Conservation (phyloP, 2,113 vertebrate species). For the Cyrtonyx montezumae region DNA sequence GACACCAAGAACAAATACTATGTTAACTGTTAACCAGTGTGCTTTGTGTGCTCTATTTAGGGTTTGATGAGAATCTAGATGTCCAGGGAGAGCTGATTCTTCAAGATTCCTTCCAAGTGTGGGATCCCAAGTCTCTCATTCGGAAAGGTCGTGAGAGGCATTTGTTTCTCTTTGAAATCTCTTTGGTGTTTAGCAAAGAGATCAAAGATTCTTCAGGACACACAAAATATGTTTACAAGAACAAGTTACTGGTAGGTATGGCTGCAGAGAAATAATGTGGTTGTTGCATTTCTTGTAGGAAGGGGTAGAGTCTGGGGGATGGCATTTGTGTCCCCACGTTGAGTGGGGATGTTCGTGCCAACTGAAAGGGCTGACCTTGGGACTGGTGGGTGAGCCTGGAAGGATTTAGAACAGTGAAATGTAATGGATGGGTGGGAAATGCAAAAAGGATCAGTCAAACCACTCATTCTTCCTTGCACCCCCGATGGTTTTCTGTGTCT, state of each 20-base stretch:
- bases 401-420: neutral
- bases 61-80: conserved; percentile 96
- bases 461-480: neutral
- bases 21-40: neutral
- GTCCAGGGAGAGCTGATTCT: conserved; percentile 97
- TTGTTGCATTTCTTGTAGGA: neutral
- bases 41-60: conserved; percentile 76
- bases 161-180: conserved; percentile 98
- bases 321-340: neutral
- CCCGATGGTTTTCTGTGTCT: neutral
- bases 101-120: conserved; percentile 99
- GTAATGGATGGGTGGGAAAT: neutral
- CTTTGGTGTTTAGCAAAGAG: conserved; percentile 97
- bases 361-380: neutral
- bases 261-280: neutral
- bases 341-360: neutral
- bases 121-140: conserved; percentile 98
- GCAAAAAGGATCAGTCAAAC: neutral
- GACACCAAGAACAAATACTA: neutral
- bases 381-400: neutral
- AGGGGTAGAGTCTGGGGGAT: neutral
- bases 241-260: conserved; percentile 92
- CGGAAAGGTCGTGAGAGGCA: conserved; percentile 96
- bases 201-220: conserved; percentile 98
- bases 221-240: conserved; percentile 99